Conservation (phyloP, 1,140 invertebrate genomes). For the Anthonomus grandis region DNA sequence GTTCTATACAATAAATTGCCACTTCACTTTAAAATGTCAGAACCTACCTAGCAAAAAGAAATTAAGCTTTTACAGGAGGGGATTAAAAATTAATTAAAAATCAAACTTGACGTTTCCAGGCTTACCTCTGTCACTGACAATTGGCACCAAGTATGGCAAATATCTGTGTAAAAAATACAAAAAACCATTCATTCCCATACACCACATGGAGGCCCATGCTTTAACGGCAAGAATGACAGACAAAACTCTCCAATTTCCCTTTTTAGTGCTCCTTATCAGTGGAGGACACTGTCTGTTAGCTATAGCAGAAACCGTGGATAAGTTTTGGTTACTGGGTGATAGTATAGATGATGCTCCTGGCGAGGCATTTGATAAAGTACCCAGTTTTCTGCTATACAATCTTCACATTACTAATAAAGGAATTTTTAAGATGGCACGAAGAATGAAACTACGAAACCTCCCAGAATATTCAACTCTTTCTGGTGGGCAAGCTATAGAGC, state of each 20-base stretch:
- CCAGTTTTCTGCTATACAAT: neutral
- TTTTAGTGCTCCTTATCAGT: slow-evolving; percentile 83
- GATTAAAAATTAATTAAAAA: neutral
- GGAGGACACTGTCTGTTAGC: slow-evolving; percentile 88
- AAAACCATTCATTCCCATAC: slow-evolving; percentile 91
- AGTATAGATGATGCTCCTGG: slow-evolving; percentile 85
- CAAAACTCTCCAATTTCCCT: slow-evolving; percentile 76
- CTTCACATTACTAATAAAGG: neutral
- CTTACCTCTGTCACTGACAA: slow-evolving; percentile 69
- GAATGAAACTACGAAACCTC: slow-evolving; percentile 79
- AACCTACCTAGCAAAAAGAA: too few relatives aligned
- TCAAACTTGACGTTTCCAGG: slow-evolving; percentile 53
- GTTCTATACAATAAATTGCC: too few relatives aligned
- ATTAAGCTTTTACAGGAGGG: too few relatives aligned
- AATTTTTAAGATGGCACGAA: slow-evolving; percentile 66
- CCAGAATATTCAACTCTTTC: slow-evolving; percentile 66
- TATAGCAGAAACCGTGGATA: slow-evolving; percentile 69
- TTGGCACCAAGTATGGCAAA: slow-evolving; percentile 85
- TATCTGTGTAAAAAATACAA: slow-evolving; percentile 64
- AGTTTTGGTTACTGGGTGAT: slow-evolving; percentile 77
- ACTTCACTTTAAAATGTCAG: too few relatives aligned
- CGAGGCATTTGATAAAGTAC: slow-evolving; percentile 85
- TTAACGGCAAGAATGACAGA: slow-evolving; percentile 74
- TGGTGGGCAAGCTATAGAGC: slow-evolving; percentile 85
- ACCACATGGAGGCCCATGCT: slow-evolving; percentile 99